phyloP scores from a whole-genome alignment of 1,140 invertebrate species.

The Leptestheria dahalacensis region DNA sequence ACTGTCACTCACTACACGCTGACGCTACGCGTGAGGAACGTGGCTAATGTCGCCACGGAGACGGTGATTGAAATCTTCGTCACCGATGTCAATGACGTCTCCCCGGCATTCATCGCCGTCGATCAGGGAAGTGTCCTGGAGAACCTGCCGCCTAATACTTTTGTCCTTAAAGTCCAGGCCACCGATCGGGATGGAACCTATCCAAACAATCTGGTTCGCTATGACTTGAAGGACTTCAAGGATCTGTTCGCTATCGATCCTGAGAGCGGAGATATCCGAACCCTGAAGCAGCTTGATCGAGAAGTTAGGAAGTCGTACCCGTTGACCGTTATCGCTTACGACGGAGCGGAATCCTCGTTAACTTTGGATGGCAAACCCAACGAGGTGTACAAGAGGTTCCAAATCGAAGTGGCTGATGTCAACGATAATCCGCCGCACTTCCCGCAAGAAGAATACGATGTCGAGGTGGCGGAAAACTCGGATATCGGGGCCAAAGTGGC shows the following conservation, averaged over 20 bases:
- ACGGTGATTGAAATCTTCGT: constrained; percentile 58
- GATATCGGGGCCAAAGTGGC: constrained; percentile 63
- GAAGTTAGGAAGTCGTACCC: constrained; percentile 60
- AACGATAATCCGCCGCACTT: constrained; percentile 78
- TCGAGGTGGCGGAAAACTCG: constrained; percentile 63
- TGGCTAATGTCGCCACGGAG: constrained; percentile 58
- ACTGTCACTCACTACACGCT: constrained; percentile 62
- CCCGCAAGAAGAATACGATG: constrained; percentile 50
- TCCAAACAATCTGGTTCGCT: constrained; percentile 57
- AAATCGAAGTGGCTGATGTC: constrained; percentile 76
- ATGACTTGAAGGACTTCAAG: constrained; percentile 48
- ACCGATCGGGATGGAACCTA: constrained; percentile 70
- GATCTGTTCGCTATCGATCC: constrained; percentile 61
- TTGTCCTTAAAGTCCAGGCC: constrained; percentile 70
- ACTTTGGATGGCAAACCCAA: constrained; percentile 25
- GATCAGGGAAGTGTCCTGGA: constrained; percentile 61
- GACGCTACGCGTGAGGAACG: constrained; percentile 66
- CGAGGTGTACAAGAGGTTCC: constrained; percentile 47
- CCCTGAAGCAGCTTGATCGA: constrained; percentile 56
- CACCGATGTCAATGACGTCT: constrained; percentile 73
- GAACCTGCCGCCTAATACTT: constrained; percentile 62
- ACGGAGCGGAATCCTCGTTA: constrained; percentile 66
- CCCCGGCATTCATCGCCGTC: constrained; percentile 63
- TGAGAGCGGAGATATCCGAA: constrained; percentile 69
- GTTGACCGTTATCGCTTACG: constrained; percentile 65